Conservation (phyloP, 2,888 invertebrate genomes). For the Brenthis daphne region DNA sequence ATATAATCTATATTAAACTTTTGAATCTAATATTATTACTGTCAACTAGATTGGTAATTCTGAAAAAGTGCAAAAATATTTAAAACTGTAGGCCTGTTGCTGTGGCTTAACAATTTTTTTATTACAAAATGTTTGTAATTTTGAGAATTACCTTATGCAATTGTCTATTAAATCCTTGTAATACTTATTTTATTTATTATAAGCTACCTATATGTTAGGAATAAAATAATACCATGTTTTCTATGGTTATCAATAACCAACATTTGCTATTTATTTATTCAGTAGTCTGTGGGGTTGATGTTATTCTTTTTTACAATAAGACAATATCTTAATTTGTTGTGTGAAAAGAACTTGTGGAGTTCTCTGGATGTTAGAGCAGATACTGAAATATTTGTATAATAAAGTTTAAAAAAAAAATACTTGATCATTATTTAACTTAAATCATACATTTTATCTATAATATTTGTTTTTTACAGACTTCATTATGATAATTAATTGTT, state of each 20-base stretch:
- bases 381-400: constrained; percentile 46
- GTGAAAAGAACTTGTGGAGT: constrained; percentile 39
- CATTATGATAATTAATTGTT: too few species aligned
- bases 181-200: constrained; percentile 16
- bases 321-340: constrained; percentile 27
- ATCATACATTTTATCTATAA: too few species aligned
- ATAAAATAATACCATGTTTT: constrained; percentile 8
- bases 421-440: too few species aligned
- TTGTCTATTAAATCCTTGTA: background rate
- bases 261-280: constrained; percentile 18
- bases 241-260: constrained; percentile 3
- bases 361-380: constrained; percentile 38
- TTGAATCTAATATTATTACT: too few species aligned
- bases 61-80: background rate
- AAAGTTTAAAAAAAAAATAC: constrained; percentile 37
- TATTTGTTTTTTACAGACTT: too few species aligned
- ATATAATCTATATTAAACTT: too few species aligned
- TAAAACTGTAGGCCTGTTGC: background rate
- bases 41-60: too few species aligned
- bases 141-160: background rate
- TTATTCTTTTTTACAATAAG: constrained; percentile 27
- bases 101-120: background rate
- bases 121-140: background rate
- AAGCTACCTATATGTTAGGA: constrained; percentile 6
- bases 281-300: constrained; percentile 26